Percentiles rank a stretch among this genome's conserved stretches.
phyloP scores from a whole-genome alignment of 92 coral and sea anemone species.

The Phenganax marumi region DNA sequence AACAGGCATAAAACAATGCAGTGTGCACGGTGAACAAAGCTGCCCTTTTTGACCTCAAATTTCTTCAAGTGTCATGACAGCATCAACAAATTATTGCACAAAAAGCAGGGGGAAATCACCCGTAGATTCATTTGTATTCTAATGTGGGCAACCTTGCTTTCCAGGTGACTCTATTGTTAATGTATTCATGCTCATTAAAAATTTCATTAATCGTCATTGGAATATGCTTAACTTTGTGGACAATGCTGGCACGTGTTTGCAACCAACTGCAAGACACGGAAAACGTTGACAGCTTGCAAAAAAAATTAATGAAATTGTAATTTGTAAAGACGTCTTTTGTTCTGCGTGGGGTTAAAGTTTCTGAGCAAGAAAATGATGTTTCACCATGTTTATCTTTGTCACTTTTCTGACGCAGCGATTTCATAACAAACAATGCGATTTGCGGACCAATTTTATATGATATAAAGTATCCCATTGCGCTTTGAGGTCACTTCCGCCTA shows the following conservation, averaged over 20 bases:
- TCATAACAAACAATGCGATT: constrained; percentile 1
- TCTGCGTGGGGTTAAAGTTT: too few relatives aligned
- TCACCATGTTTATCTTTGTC: too few relatives aligned
- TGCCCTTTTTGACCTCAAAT: too few relatives aligned
- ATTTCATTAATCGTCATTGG: background rate
- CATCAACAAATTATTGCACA: too few relatives aligned
- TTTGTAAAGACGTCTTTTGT: too few relatives aligned
- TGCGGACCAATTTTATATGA: background rate
- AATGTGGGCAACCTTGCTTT: background rate
- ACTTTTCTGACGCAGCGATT: background rate
- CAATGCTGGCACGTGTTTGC: constrained; percentile 17
- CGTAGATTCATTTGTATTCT: too few relatives aligned
- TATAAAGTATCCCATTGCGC: background rate
- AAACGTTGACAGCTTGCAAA: constrained; percentile 6
- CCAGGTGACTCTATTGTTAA: constrained; percentile 7
- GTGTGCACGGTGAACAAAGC: too few relatives aligned
- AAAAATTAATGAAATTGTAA: background rate
- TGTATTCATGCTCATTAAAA: background rate
- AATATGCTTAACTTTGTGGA: background rate
- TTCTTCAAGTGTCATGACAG: background rate
- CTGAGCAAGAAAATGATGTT: too few relatives aligned
- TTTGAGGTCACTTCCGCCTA: constrained; percentile 22
- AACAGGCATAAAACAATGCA: background rate
- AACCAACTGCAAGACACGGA: background rate
- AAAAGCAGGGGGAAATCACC: too few relatives aligned